Conservation (phyloP, 2,888 invertebrate genomes). For the Chloroclysta siterata region DNA sequence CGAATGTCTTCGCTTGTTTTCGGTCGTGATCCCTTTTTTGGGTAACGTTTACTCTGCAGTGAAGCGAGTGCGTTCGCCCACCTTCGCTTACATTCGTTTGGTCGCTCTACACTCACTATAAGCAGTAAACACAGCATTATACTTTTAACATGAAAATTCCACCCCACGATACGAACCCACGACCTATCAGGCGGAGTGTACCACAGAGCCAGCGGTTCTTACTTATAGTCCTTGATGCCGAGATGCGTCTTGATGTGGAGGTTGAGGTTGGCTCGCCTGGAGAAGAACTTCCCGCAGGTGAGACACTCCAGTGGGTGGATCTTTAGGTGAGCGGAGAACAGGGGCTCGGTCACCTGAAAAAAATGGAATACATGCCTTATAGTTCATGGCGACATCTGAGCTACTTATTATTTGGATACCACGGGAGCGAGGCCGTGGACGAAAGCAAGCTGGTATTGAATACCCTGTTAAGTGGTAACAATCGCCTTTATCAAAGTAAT, state of each 20-base stretch:
- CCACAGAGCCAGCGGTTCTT: slow-evolving; percentile 43
- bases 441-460: too few relatives aligned
- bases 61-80: too few relatives aligned
- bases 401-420: too few relatives aligned
- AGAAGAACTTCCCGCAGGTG: slow-evolving; percentile 92
- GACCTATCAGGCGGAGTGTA: neutral
- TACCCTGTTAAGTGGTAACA: too few relatives aligned
- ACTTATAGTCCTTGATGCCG: slow-evolving; percentile 89
- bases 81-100: too few relatives aligned
- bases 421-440: too few relatives aligned
- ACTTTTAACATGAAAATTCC: neutral
- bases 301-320: slow-evolving; percentile 93
- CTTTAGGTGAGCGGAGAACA: slow-evolving; percentile 90
- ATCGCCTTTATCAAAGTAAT: too few relatives aligned
- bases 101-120: too few relatives aligned
- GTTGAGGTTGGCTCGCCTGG: slow-evolving; percentile 89
- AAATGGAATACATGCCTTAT: neutral
- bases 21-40: too few relatives aligned
- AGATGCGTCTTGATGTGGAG: slow-evolving; percentile 92
- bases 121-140: neutral
- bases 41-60: too few relatives aligned
- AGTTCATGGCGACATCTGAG: too few relatives aligned
- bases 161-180: slow-evolving; percentile 1
- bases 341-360: slow-evolving; percentile 82
- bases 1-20: too few relatives aligned